Evolutionary conservation across 2,797 vertebrate genomes (phyloP).

Genomic region (Argentina silus): DNA sequence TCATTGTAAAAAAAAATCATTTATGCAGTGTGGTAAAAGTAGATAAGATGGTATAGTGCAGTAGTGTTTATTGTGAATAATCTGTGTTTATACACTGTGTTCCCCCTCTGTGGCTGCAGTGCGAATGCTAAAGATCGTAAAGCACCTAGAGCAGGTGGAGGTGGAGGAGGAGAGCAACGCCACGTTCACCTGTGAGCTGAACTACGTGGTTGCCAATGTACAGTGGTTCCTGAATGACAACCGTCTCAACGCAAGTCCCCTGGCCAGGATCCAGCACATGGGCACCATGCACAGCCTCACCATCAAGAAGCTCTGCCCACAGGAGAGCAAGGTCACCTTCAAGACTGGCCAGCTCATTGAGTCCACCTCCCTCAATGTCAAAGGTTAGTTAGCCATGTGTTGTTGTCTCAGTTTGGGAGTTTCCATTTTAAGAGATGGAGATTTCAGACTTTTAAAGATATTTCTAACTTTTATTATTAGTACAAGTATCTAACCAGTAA

Average conservation of each 20-base stretch:
- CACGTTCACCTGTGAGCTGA: constrained; percentile 90
- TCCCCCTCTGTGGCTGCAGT: constrained; percentile 64
- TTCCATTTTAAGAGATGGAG: not conserved
- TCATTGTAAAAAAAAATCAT: too few species aligned
- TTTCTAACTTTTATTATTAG: too few species aligned
- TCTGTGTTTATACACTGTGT: not conserved
- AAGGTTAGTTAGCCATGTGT: constrained; percentile 73
- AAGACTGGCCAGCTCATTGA: constrained; percentile 82
- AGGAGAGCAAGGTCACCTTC: constrained; percentile 83
- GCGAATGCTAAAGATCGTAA: constrained; percentile 80
- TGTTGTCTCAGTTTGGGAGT: not conserved
- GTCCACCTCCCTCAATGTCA: constrained; percentile 82
- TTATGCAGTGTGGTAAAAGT: too few species aligned
- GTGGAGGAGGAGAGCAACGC: constrained; percentile 81
- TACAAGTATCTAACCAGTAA: too few species aligned
- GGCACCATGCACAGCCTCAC: constrained; percentile 84
- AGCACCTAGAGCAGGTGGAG: constrained; percentile 83
- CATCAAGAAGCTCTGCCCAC: constrained; percentile 81
- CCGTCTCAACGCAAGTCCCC: constrained; percentile 82
- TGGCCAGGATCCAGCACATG: constrained; percentile 84
- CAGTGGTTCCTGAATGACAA: constrained; percentile 91
- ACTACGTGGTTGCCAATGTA: constrained; percentile 86
- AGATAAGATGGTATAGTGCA: too few species aligned
- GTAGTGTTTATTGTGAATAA: too few species aligned
- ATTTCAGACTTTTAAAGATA: not conserved